Percentiles rank a stretch among this genome's conserved stretches.
phyloP scores from a whole-genome alignment of 37 sponge, comb jelly and placozoan species.

The Eunapius fragilis region DNA sequence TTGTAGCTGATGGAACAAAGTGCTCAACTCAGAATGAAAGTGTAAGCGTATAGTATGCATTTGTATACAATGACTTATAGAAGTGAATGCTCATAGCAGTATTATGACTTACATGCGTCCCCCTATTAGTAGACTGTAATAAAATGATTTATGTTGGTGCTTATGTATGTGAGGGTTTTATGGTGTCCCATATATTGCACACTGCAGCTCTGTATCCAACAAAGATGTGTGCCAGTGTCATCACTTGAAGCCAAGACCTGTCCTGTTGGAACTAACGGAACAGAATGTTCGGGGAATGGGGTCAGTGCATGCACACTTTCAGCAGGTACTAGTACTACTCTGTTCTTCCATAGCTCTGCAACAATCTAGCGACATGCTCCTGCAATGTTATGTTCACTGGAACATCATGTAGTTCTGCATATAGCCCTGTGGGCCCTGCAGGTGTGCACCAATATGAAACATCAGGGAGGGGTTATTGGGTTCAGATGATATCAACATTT shows the following conservation, averaged over 20 bases:
- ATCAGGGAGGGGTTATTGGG: too few species aligned
- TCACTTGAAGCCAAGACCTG: conserved; percentile 25
- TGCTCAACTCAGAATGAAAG: conserved; percentile 48
- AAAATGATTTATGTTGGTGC: too few species aligned
- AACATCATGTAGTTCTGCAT: conserved; percentile 1
- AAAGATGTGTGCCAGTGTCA: conserved; percentile 17
- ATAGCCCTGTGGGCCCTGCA: background rate
- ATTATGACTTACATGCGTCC: too few species aligned
- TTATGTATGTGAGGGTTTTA: background rate
- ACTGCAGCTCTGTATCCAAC: conserved; percentile 46
- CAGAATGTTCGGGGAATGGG: conserved; percentile 60
- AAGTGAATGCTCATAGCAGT: too few species aligned
- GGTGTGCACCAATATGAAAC: background rate
- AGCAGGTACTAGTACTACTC: background rate
- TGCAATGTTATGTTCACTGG: conserved; percentile 56
- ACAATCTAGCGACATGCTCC: conserved; percentile 51
- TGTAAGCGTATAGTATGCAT: background rate
- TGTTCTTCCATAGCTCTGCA: conserved; percentile 59
- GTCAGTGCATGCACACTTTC: conserved; percentile 1
- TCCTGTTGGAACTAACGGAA: conserved; percentile 49
- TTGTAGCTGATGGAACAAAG: conserved; percentile 39
- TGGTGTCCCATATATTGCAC: too few species aligned
- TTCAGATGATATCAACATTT: too few species aligned
- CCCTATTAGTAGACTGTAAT: background rate
- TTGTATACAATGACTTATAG: background rate